These are phyloP conservation scores for Rhodinocichla rosea DNA, from an alignment of 2,113 vertebrate genomes.

Conservation along the genomic window DNA sequence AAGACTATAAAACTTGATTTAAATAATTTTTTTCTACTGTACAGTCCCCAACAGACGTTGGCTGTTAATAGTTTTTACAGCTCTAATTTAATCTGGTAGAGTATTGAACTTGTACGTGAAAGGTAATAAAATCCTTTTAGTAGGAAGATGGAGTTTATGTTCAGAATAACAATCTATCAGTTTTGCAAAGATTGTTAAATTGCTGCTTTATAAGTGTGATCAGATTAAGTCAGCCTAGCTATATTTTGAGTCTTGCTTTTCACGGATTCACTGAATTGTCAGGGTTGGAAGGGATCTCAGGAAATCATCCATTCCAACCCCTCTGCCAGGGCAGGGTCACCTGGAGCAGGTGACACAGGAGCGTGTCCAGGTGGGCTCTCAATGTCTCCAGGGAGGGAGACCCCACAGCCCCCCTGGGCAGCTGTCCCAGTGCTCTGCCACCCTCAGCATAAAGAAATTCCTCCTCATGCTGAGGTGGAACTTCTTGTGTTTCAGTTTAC, in stretches of 20 bases:
- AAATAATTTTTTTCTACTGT: conserved; percentile 31
- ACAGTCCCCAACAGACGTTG: neutral
- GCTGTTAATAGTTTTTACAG: conserved; percentile 46
- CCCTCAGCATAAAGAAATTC: neutral
- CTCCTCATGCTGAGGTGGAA: neutral
- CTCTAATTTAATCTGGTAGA: conserved; percentile 61
- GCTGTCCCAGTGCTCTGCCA: neutral
- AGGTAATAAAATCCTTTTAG: conserved; percentile 65
- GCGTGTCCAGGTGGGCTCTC: accelerated
- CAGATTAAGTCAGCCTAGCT: neutral
- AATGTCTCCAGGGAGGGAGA: neutral
- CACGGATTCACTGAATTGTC: neutral
- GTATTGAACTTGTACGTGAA: conserved; percentile 53
- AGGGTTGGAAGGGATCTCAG: neutral
- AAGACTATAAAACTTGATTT: conserved; percentile 13
- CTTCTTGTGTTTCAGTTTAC: neutral
- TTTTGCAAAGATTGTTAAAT: conserved; percentile 56
- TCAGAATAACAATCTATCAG: conserved; percentile 64
- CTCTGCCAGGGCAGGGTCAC: neutral
- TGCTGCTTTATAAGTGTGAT: neutral
- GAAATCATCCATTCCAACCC: neutral
- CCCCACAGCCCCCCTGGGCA: neutral
- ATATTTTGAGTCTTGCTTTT: neutral
- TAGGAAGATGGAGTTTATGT: conserved; percentile 64
- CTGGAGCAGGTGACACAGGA: neutral